Evolutionary conservation across 2,888 invertebrate genomes (phyloP).

Genomic region (Andrena hattorfiana): DNA sequence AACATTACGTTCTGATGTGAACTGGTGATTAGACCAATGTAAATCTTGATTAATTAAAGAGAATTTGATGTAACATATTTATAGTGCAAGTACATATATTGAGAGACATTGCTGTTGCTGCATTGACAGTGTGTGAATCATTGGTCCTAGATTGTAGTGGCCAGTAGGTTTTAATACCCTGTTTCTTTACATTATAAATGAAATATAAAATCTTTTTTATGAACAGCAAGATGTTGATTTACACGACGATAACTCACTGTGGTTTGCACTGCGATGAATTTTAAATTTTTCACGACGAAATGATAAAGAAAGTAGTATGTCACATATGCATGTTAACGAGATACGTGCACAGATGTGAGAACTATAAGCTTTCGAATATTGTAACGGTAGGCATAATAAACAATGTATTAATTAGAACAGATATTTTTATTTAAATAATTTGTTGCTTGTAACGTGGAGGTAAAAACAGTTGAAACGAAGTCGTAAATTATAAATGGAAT

Average conservation of each 20-base stretch:
- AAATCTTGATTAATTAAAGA: background rate
- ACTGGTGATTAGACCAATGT: background rate
- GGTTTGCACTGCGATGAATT: background rate
- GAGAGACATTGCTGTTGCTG: background rate
- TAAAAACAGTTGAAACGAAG: background rate
- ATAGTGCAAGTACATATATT: background rate
- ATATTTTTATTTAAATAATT: slow-evolving; percentile 30
- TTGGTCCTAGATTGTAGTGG: background rate
- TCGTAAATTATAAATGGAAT: slow-evolving; percentile 13
- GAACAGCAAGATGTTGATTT: background rate
- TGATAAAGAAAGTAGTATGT: background rate
- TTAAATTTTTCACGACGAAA: background rate
- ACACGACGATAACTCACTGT: background rate
- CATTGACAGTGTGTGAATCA: background rate
- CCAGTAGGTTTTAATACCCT: background rate
- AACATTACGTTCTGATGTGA: background rate
- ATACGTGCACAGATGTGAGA: background rate
- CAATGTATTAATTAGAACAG: slow-evolving; percentile 4
- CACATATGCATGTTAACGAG: background rate
- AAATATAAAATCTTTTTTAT: background rate
- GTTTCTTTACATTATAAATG: background rate
- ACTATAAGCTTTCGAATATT: slow-evolving; percentile 17
- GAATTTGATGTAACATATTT: slow-evolving; percentile 13
- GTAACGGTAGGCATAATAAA: slow-evolving; percentile 16
- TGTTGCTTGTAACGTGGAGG: background rate